Base-by-base conservation (phyloP, 2,113 vertebrate genomes). In the Campylorhamphus procurvoides region DNA sequence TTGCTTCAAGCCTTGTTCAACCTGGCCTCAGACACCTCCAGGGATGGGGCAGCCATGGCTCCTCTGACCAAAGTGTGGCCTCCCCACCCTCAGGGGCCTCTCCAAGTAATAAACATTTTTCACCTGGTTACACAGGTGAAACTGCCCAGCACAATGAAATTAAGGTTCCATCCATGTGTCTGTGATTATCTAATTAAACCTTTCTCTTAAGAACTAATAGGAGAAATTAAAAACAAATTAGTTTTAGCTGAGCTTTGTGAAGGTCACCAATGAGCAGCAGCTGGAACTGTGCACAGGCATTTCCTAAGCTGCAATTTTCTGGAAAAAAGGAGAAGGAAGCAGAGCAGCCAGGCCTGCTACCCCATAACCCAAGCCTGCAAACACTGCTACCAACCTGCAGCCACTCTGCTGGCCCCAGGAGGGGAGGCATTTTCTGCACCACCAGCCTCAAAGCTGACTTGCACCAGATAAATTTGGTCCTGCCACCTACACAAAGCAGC, bases 1-100 rank as follows among this genome's bases (percentile, higher is more conserved):
- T 0, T 27, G 12, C 18, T 49, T 63, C 63, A 42, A 83, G 14
- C 9, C 9, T 1, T 0, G 0, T 25, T n/a, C 62, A 53, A 0
- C 47, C 25, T 11, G 29, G n/a, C 20, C 17, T 55, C 2, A 46
- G 16, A 3, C 62, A 60, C 13, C 52, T 0, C 29, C 53, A 75
- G 46, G 33, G 39, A 75, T n/a, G 44, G 15, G 22, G 7, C 60
- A 82, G 46, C 60, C 40, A 10, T 62, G 55, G 47, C 55, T 55
- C 0, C 87, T 49, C 63, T 47, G 55, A 8, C 15, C 23, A 76
- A 2, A 39, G 29, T 40, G 16, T 19, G 28, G 17, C 12, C 40
- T 56, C 0, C 0, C 11, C 27, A 37, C 4, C 12, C 22, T 60
- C 47, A 40, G 15, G 37, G 18, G 17, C 18, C 6, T 5, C 18